Percentiles rank a stretch among this genome's conserved stretches.
phyloP scores from a whole-genome alignment of 35 echinoderm and acorn worm genomes.

The Apostichopus parvimensis region DNA sequence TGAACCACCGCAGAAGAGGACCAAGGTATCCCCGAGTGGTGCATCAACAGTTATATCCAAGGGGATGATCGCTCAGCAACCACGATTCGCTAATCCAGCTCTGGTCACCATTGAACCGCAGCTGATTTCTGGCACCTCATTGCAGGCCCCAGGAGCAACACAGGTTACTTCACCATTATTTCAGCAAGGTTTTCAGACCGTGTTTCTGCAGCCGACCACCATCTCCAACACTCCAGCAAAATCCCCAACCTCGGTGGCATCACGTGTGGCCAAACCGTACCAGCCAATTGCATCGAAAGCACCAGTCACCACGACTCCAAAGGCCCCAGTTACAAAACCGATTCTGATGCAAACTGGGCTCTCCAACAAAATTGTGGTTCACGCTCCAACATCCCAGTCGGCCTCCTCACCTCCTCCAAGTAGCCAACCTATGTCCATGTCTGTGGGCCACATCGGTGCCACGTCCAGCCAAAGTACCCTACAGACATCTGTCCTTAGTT shows the following conservation, averaged over 20 bases:
- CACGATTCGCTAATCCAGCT: slow-evolving; percentile 1
- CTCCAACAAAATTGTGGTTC: slow-evolving; percentile 64
- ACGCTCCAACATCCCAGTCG: slow-evolving; percentile 49
- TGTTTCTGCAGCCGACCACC: slow-evolving; percentile 34
- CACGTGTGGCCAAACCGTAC: background rate
- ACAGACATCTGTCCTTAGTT: slow-evolving; percentile 16
- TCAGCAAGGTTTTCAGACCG: slow-evolving; percentile 34
- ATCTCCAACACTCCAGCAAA: background rate
- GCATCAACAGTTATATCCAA: background rate
- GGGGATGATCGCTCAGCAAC: slow-evolving; percentile 17
- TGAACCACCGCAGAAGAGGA: slow-evolving; percentile 24
- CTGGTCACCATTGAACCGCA: slow-evolving; percentile 28
- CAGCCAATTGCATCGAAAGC: slow-evolving; percentile 22
- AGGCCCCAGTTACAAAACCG: slow-evolving; percentile 55
- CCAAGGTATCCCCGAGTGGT: slow-evolving; percentile 5
- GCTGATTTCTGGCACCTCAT: background rate
- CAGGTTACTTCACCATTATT: slow-evolving; percentile 17
- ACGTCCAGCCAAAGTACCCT: slow-evolving; percentile 49
- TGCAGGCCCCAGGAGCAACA: background rate
- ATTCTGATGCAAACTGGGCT: slow-evolving; percentile 57
- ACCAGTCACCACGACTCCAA: background rate
- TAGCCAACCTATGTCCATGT: slow-evolving; percentile 31
- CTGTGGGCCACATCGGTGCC: slow-evolving; percentile 33
- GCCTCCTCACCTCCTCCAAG: slow-evolving; percentile 8
- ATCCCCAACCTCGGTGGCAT: background rate